Evolutionary conservation across 2,888 invertebrate species (phyloP).

Genomic region (Koerneria pararmatus): DNA sequence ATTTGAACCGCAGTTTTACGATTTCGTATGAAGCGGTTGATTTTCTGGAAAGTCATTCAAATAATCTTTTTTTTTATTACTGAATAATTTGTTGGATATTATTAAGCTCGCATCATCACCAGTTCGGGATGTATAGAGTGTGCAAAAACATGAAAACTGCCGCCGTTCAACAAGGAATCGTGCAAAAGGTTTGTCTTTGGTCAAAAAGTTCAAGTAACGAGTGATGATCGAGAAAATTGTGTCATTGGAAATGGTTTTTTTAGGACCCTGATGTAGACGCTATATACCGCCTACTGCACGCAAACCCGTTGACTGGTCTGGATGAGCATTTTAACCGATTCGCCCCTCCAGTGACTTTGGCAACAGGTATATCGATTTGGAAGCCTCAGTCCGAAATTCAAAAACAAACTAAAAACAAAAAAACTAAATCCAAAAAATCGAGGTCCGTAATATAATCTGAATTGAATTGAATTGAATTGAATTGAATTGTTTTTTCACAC

Average conservation of each 20-base stretch:
- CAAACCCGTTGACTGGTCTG: constrained; percentile 27
- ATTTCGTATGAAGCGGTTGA: no score
- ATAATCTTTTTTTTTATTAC: no score
- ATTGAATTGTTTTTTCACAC: no score
- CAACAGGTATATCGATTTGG: constrained; percentile 16
- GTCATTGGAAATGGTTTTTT: background rate
- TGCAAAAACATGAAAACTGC: constrained; percentile 29
- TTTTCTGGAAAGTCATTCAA: no score
- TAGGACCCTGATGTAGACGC: constrained; percentile 27
- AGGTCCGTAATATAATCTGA: no score
- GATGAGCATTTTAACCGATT: constrained; percentile 31
- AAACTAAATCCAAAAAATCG: no score
- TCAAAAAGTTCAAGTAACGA: background rate
- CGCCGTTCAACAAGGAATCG: constrained; percentile 39
- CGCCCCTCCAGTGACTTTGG: constrained; percentile 34
- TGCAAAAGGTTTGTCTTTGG: constrained; percentile 25
- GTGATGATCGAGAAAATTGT: background rate
- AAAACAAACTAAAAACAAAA: no score
- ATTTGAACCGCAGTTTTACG: no score
- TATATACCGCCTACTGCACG: constrained; percentile 31
- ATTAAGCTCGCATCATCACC: constrained; percentile 14
- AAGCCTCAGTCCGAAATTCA: background rate
- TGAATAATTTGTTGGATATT: no score
- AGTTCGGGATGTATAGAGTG: constrained; percentile 14
- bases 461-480: no score